Percentiles rank a stretch among this genome's conserved stretches.
phyloP scores from a whole-genome alignment of 2,797 vertebrate genomes.

The Gila robusta region DNA sequence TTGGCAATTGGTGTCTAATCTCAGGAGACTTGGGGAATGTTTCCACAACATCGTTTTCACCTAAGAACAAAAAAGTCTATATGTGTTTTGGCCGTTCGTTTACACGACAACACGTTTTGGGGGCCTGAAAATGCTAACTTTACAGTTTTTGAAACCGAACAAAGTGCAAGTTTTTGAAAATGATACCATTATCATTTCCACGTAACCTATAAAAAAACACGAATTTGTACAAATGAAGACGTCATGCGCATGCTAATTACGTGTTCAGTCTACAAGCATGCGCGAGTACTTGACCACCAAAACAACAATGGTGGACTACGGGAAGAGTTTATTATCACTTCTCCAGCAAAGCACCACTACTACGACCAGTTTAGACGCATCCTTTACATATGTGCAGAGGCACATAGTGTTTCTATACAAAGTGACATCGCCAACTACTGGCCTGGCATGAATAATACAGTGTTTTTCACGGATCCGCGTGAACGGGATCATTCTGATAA shows the following conservation, averaged over 20 bases:
- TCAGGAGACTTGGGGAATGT: background rate
- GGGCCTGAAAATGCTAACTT: background rate
- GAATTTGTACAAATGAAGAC: background rate
- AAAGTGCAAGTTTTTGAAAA: background rate
- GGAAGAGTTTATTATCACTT: background rate
- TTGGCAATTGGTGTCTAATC: background rate
- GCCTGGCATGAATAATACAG: background rate
- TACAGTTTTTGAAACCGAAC: too few species aligned
- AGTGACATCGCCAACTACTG: too few species aligned
- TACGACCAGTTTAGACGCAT: background rate
- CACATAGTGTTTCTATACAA: background rate
- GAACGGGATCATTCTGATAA: background rate
- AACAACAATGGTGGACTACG: background rate
- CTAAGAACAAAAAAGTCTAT: background rate
- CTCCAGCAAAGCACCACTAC: background rate
- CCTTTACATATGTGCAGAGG: background rate
- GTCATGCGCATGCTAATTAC: background rate
- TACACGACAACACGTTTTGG: background rate
- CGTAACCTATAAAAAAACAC: too few species aligned
- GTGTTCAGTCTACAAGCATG: background rate
- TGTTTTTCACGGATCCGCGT: fast-evolving
- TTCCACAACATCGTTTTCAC: background rate
- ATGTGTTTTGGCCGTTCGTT: background rate
- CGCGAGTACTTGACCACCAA: background rate
- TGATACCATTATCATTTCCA: too few species aligned